Base-by-base conservation (phyloP, 2,113 vertebrate species). In the Nerophis ophidion region DNA sequence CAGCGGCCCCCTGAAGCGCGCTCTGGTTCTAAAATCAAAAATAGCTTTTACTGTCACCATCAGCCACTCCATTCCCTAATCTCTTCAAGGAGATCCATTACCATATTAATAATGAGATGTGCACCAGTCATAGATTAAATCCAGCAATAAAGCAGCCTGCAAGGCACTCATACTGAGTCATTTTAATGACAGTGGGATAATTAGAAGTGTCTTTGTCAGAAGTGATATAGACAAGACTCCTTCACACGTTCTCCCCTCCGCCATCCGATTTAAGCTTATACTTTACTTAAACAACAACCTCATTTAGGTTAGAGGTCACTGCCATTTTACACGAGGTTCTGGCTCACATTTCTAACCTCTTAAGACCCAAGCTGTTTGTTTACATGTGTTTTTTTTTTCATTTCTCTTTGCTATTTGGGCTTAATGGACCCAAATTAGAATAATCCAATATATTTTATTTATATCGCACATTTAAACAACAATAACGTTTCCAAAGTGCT, bases 101-200 rank as follows among this genome's bases (percentile, higher is more conserved):
- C 84, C 87, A 88, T 87, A 87, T 88, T 89, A 89, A 89, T 87
- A 88, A 89, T 86, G 81, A 88, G 87, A 87, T 84, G 81, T 84
- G 78, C 82, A 85, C 79, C 65, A 69, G 81, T 88, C 75, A 75
- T 73, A 84, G 83, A 88, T 88, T 86, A 84, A 84, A 77, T 68
- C 49, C 61, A 19, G 82, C 73, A 82, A 88, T 86, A 85, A 85
- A 84, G 80, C 74, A 81, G 76, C 74, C 84, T 74, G 80, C 71
- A 74, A 79, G 80, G 77, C 84, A 68, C 79, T 84, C 77, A 70
- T 75, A 77, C 75, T 75, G 80, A 82, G 70, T 78, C 84, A 76
- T 66, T 81, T 84, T 79, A 85, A 85, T 77, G 83, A 82, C 75
- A 66, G 68, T 48, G 70, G 76, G 75, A 85, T 84, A 86, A 84